phyloP scores from a whole-genome alignment of 2,113 vertebrate genomes.

The Cochlearius cochlearius region DNA sequence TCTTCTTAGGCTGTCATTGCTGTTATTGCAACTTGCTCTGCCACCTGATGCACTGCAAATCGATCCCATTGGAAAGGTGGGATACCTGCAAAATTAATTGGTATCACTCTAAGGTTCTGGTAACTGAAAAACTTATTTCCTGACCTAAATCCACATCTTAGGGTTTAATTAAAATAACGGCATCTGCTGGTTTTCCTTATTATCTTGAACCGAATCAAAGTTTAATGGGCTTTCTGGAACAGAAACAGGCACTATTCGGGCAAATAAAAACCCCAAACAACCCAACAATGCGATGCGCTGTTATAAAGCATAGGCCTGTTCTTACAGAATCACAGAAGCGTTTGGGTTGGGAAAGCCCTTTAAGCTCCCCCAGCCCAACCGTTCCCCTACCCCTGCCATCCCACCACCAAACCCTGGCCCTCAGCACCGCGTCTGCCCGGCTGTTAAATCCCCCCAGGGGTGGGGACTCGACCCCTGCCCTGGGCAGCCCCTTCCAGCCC shows the following conservation, averaged over 20 bases:
- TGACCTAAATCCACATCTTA: background rate
- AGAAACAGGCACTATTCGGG: background rate
- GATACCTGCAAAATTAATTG: background rate
- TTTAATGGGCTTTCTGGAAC: background rate
- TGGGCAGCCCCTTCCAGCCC: too few relatives aligned
- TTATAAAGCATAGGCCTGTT: background rate
- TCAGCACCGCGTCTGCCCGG: too few relatives aligned
- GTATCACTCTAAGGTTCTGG: background rate
- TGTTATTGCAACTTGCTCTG: background rate
- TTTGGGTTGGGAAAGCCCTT: too few relatives aligned
- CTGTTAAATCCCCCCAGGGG: too few relatives aligned
- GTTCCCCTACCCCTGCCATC: too few relatives aligned
- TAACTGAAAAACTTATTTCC: background rate
- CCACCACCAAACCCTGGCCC: too few relatives aligned
- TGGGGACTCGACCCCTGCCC: too few relatives aligned
- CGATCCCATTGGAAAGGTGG: background rate
- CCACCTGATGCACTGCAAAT: background rate
- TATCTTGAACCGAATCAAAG: background rate
- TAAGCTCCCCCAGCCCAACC: too few relatives aligned
- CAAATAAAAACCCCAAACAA: background rate
- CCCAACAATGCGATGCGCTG: background rate
- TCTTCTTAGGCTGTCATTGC: background rate
- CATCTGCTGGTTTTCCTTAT: background rate
- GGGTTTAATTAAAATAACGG: constrained; percentile 31
- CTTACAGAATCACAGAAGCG: too few relatives aligned